Base-by-base conservation (phyloP, 2,113 vertebrate species). In the Ceyx margarethae region DNA sequence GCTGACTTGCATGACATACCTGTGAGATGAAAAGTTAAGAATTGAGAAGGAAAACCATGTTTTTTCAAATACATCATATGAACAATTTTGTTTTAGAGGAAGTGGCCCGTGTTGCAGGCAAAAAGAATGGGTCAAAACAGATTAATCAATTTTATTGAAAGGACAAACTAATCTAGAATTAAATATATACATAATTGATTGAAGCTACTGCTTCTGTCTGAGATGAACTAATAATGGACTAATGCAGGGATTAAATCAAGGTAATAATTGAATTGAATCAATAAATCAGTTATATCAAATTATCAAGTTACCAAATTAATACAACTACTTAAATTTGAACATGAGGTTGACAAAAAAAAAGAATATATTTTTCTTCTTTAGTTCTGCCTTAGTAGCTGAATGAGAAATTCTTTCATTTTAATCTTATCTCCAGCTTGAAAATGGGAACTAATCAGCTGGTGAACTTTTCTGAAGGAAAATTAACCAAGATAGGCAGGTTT, bases 271-370 rank as follows among this genome's bases (percentile, higher is more conserved):
- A 86, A 86, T 62, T 37, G 15, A 87, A 75, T 81, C 77, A 78
- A 78, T 87, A 78, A 67, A 89, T 84, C 21, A 83, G 33, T 37
- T 18, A 7, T 15, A 60, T 79, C 19, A 85, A 86, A 79, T 79
- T 78, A 64, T 40, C 13, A 67, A 84, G 11, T 50, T 46, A 75
- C 13, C 5, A 84, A 69, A 77, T 78, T 45, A 91, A 85, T 64
- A 56, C 9, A 75, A 33, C 40, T 75, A 43, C 19, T 96, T 50
- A 37, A 75, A 84, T 75, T 75, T 43, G 81, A 65, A 60, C 4
- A 75, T 65, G 7, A 89, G 18, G 3, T 75, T 83, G 78, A 26
- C n/a, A 87, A 54, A 83, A 89, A 35, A 62, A 56, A 80, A 35
- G 2, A 1, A 1, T 0, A 2, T 7, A 37, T 45, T 46, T 35